phyloP scores from a whole-genome alignment of 2,797 vertebrate genomes.

The Carcharodon carcharias region DNA sequence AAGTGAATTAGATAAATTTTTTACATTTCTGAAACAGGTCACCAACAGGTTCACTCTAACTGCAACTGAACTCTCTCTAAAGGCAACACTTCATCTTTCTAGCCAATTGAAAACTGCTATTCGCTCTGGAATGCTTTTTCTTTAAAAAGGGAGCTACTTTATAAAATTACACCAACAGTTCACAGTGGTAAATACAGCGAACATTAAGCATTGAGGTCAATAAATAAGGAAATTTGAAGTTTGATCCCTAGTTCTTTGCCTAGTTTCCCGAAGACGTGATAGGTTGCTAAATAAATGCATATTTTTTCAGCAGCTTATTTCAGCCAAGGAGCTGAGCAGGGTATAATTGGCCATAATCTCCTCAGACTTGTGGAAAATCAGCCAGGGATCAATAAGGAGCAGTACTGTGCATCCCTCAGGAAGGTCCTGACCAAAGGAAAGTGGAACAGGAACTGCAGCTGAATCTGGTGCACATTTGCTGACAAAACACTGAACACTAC shows the following conservation, averaged over 20 bases:
- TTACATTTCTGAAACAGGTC: slow-evolving; percentile 15
- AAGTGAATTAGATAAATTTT: neutral
- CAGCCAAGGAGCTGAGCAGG: neutral
- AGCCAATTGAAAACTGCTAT: neutral
- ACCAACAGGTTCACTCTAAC: neutral
- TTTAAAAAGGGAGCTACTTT: neutral
- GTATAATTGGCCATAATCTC: neutral
- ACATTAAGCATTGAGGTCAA: neutral
- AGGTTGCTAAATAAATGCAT: neutral
- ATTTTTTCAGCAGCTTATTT: neutral
- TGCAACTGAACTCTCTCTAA: neutral
- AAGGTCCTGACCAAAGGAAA: neutral
- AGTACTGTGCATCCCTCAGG: neutral
- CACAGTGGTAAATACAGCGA: neutral
- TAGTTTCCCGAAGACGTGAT: neutral
- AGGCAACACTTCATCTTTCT: neutral
- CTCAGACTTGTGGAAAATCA: neutral
- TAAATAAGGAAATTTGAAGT: neutral
- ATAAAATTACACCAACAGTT: neutral
- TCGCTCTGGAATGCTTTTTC: neutral
- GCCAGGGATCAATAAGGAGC: neutral
- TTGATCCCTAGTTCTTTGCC: neutral
- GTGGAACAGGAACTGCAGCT: neutral
- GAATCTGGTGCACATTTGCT: neutral
- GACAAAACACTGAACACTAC: neutral